Percentiles rank a stretch among this genome's conserved stretches.
phyloP scores from a whole-genome alignment of 2,888 invertebrate species.

The Punctoribates punctum region DNA sequence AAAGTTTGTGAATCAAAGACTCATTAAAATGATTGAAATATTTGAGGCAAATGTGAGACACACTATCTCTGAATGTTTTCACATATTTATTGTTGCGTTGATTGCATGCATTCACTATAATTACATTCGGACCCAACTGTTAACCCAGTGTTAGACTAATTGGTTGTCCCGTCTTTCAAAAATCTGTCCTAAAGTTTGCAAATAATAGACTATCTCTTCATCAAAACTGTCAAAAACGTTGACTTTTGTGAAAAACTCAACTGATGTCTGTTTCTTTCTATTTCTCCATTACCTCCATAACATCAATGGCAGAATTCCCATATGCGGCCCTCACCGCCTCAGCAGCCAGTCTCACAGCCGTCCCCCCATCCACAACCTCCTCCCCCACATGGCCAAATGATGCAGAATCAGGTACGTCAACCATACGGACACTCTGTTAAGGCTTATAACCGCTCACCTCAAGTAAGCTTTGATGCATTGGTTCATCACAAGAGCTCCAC shows the following conservation, averaged over 20 bases:
- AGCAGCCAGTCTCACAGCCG: slow-evolving; percentile 78
- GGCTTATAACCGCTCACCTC: background rate
- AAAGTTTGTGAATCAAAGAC: background rate
- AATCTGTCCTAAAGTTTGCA: background rate
- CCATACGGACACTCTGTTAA: background rate
- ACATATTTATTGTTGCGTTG: background rate
- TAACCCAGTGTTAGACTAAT: too few relatives aligned
- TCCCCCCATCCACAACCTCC: slow-evolving; percentile 72
- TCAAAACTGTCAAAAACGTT: background rate
- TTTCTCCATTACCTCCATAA: slow-evolving; percentile 15
- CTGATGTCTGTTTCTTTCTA: slow-evolving; percentile 28
- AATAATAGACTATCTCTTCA: background rate
- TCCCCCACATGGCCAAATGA: slow-evolving; percentile 77
- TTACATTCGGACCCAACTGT: background rate
- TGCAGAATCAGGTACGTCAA: slow-evolving; percentile 65
- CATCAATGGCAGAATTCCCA: slow-evolving; percentile 54
- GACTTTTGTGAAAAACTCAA: background rate
- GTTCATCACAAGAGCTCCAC: background rate
- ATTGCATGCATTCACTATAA: slow-evolving; percentile 10
- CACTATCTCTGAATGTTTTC: background rate
- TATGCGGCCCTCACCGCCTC: slow-evolving; percentile 59
- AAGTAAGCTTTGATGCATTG: background rate
- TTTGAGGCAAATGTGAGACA: slow-evolving; percentile 1
- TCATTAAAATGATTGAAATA: slow-evolving; percentile 8
- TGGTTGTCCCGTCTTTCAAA: background rate